Conservation (phyloP, 2,888 invertebrate species). For the Dasysyrphus tricinctus region DNA sequence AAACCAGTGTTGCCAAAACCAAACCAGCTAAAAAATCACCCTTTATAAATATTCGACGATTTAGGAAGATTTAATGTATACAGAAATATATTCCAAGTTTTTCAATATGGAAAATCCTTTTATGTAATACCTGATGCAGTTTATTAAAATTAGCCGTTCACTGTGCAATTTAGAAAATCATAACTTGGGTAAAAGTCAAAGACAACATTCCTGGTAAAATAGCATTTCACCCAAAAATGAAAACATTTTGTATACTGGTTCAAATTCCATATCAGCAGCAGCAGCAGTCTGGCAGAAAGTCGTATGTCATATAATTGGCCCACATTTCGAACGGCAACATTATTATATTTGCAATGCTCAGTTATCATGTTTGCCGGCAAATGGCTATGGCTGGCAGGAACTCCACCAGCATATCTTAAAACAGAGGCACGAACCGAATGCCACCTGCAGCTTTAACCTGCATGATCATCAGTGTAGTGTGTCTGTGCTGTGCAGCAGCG, state of each 20-base stretch:
- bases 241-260: conserved; percentile 21
- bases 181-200: conserved; percentile 24
- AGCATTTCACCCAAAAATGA: conserved; percentile 23
- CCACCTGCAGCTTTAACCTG: conserved; percentile 68
- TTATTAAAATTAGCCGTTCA: not conserved
- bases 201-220: not conserved
- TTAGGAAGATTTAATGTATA: not conserved
- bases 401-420: conserved; percentile 31
- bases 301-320: conserved; percentile 69
- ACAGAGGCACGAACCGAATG: conserved; percentile 44
- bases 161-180: not conserved
- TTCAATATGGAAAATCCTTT: conserved; percentile 1
- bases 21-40: too few relatives aligned
- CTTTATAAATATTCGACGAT: too few relatives aligned
- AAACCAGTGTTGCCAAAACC: too few relatives aligned
- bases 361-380: conserved; percentile 43
- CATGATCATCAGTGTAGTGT: conserved; percentile 34
- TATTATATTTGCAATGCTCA: conserved; percentile 34
- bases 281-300: conserved; percentile 33
- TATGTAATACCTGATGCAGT: not conserved
- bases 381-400: conserved; percentile 5
- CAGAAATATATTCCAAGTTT: not conserved
- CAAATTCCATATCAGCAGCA: conserved; percentile 5
- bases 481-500: conserved; percentile 36
- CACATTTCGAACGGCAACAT: conserved; percentile 53